Base-by-base conservation (phyloP, 2,888 invertebrate species). In the Monoplex corrugatus region DNA sequence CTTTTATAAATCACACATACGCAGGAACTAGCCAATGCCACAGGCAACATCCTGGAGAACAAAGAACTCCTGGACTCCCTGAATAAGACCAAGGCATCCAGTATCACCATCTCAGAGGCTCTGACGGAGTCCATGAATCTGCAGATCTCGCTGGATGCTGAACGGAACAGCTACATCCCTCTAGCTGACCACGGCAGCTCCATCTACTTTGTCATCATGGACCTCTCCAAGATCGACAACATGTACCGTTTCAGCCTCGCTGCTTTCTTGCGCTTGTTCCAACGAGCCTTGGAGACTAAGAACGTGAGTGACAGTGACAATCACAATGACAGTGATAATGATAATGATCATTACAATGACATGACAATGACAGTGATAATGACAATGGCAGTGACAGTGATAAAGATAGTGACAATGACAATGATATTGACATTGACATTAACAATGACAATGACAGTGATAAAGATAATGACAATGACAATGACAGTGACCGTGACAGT, bases 41-140 rank as follows among this genome's bases (percentile, higher is more conserved):
- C 97, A 93, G 98, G 98, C 35, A 98, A 98, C 95, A 98, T 98
- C 90, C 96, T 99, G 86, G 98, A 98, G 95, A 98, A 98, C 95
- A 97, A 98, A 91, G 97, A 97, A 91, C 96, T 98, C 0, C 95
- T 98, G 86, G 97, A 97, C 89, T 98, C 98, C 0, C 96, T 98
- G 90, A 98, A 98, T 94, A 97, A 97, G 95, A 97, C 98, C 0
- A 98, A 98, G 95, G 97, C 97, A 89, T 98, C 97, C 95, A 97
- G 98, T 90, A 97, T 97, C 80, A 97, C 97, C 38, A 98, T 98
- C 88, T 96, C 97, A 23, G 96, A 97, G 89, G 97, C 98, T 0
- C 96, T 98, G 44, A 96, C 96, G 44, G 98, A 98, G 95, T 98
- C 97, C 5, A 96, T 97, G 0, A 95, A 97, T 87, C 96, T 98